A percentile compares a stretch with the other conserved stretches of the same genome.
Evolutionary conservation across 2,888 invertebrate genomes (phyloP).

Genomic region (Ophion ventricosus): DNA sequence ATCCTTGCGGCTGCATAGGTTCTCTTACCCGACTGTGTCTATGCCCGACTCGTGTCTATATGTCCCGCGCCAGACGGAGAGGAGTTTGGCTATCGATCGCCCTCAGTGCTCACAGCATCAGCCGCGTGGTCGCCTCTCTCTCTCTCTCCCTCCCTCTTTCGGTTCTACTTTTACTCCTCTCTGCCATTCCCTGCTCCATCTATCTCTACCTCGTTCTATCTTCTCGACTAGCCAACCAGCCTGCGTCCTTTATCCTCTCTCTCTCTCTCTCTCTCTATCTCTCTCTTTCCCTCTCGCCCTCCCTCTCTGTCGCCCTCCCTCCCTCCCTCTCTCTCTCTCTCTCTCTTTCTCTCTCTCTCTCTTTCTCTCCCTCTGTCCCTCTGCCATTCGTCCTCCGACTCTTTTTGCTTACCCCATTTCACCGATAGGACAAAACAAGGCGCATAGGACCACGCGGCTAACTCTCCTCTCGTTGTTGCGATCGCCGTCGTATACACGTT

Average conservation of each 20-base stretch:
- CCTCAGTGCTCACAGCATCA: conserved; percentile 72
- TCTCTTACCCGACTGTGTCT: conserved; percentile 51
- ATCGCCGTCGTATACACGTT: conserved; percentile 57
- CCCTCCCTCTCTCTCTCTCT: too few relatives aligned
- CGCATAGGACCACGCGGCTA: conserved; percentile 69
- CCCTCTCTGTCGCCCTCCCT: too few relatives aligned
- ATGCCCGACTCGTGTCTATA: conserved; percentile 66
- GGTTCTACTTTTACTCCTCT: conserved; percentile 60
- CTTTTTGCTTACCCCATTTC: conserved; percentile 67
- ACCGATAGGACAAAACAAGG: conserved; percentile 69
- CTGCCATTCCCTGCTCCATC: conserved; percentile 72
- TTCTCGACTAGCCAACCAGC: conserved; percentile 55
- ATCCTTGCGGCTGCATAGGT: conserved; percentile 28
- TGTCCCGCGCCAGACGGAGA: conserved; percentile 77
- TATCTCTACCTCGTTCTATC: conserved; percentile 66
- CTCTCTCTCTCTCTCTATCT: conserved; percentile 62
- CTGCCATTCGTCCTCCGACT: conserved; percentile 30
- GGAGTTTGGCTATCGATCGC: conserved; percentile 82
- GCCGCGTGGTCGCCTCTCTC: conserved; percentile 76
- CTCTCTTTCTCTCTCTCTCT: background rate
- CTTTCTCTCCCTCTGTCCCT: background rate
- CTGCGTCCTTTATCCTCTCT: conserved; percentile 64
- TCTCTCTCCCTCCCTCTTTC: conserved; percentile 63
- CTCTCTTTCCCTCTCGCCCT: conserved; percentile 24
- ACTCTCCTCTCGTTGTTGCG: conserved; percentile 64